These are phyloP conservation scores for Copsychus sechellarum DNA, from an alignment of 2,113 vertebrate species.

Conservation along the genomic window DNA sequence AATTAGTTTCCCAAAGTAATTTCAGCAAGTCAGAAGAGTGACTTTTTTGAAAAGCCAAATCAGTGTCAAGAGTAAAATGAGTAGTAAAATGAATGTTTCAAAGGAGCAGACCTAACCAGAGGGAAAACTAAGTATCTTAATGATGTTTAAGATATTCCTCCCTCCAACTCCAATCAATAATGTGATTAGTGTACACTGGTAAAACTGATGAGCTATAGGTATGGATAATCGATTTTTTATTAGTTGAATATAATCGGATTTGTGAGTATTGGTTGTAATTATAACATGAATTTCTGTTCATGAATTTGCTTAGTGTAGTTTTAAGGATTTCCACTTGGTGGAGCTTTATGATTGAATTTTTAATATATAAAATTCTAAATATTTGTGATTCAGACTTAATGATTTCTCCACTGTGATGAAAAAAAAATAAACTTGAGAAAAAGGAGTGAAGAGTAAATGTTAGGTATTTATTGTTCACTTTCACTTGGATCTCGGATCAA, in stretches of 20 bases:
- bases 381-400: not conserved
- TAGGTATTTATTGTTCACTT: not conserved
- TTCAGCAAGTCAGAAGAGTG: not conserved
- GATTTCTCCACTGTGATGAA: not conserved
- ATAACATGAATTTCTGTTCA: not conserved
- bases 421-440: constrained; percentile 26
- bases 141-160: not conserved
- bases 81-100: not conserved
- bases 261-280: not conserved
- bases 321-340: constrained; percentile 76
- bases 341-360: constrained; percentile 81
- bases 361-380: constrained; percentile 40
- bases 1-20: constrained; percentile 14
- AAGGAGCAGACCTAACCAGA: not conserved
- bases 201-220: not conserved
- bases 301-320: constrained; percentile 61
- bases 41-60: not conserved
- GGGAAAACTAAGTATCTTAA: not conserved
- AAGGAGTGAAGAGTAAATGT: constrained; percentile 6
- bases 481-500: constrained; percentile 15
- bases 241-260: not conserved
- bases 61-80: not conserved
- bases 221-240: not conserved
- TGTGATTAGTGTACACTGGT: not conserved
- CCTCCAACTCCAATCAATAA: not conserved